Conservation (phyloP, 2,797 vertebrate species). For the Dendrocincla tyrannina region DNA sequence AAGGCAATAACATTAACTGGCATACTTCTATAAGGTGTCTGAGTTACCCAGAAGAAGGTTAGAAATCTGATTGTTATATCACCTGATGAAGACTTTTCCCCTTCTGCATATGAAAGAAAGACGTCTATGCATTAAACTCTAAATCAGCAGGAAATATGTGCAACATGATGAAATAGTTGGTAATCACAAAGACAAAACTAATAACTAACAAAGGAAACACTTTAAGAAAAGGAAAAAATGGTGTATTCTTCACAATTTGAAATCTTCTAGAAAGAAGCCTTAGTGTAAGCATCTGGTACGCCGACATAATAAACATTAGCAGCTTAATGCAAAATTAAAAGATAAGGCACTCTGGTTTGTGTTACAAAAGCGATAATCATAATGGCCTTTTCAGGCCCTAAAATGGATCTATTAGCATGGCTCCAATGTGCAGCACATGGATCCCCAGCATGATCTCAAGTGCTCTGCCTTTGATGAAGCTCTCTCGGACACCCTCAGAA, state of each 20-base stretch:
- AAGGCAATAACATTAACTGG: not conserved
- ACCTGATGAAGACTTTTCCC: not conserved
- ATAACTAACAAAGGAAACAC: not conserved
- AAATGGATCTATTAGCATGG: not conserved
- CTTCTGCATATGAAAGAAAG: not conserved
- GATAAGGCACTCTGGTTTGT: not conserved
- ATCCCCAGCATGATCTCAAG: not conserved
- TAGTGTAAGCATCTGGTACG: not conserved
- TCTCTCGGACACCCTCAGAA: not conserved
- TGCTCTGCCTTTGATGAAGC: not conserved
- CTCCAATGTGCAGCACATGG: not conserved
- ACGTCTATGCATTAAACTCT: not conserved
- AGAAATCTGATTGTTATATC: not conserved
- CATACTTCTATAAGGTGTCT: not conserved
- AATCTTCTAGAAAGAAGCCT: not conserved
- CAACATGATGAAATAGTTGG: not conserved
- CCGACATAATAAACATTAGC: slow-evolving; percentile 16
- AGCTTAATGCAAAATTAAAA: slow-evolving; percentile 45
- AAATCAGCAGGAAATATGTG: not conserved
- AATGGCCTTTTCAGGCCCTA: not conserved
- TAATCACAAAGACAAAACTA: not conserved
- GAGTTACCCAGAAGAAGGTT: not conserved
- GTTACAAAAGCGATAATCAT: slow-evolving; percentile 3
- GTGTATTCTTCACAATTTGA: not conserved
- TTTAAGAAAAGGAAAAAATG: not conserved